These are phyloP conservation scores for Notolepis coatsorum DNA, from an alignment of 2,797 vertebrate genomes.

Conservation along the genomic window DNA sequence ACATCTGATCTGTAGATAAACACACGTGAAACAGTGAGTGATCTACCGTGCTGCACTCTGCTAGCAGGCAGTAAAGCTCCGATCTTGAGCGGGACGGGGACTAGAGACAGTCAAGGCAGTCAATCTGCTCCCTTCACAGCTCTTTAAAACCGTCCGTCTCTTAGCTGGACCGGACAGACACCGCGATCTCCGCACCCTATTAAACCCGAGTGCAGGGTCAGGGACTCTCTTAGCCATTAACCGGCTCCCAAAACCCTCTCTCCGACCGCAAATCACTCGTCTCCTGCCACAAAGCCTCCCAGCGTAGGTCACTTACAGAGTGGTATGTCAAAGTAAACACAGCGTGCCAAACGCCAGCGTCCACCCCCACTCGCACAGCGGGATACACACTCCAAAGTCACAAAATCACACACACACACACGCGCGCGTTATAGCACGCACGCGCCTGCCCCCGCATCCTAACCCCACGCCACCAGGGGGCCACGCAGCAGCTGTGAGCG, in stretches of 20 bases:
- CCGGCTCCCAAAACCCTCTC: slow-evolving; percentile 1
- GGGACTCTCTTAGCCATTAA: neutral
- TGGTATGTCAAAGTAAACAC: neutral
- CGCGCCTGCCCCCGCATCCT: neutral
- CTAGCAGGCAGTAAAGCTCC: slow-evolving; percentile 31
- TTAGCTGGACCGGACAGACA: slow-evolving; percentile 19
- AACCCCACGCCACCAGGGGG: slow-evolving; percentile 20
- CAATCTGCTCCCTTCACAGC: slow-evolving; percentile 22
- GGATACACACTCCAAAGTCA: neutral
- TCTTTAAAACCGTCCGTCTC: slow-evolving; percentile 29
- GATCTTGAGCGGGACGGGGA: slow-evolving; percentile 5
- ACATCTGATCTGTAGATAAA: slow-evolving; percentile 8
- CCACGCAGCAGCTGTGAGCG: slow-evolving; percentile 18
- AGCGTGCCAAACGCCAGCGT: neutral
- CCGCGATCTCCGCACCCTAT: slow-evolving; percentile 3
- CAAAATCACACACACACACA: neutral
- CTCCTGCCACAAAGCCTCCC: neutral
- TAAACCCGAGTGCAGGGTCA: neutral
- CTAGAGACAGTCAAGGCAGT: slow-evolving; percentile 19
- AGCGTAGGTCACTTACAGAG: neutral
- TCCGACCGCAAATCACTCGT: no score
- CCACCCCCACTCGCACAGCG: neutral
- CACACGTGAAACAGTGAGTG: slow-evolving; percentile 25
- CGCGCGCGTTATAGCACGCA: neutral
- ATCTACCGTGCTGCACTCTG: slow-evolving; percentile 5